phyloP scores from a whole-genome alignment of 2,888 invertebrate species.

The Branchipolynoe longqiensis region DNA sequence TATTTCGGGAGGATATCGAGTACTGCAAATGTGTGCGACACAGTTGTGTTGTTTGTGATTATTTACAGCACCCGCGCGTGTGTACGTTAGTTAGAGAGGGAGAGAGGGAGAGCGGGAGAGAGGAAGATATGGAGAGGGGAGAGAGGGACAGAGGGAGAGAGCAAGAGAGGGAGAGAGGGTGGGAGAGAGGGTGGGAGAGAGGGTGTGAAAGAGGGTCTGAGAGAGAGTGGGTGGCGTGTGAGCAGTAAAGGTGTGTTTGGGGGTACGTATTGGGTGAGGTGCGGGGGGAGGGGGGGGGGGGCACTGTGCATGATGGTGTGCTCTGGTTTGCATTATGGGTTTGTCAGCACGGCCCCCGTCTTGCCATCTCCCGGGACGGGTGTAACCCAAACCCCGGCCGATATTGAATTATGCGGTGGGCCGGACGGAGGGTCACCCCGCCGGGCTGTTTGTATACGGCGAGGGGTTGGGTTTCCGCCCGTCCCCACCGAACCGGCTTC shows the following conservation, averaged over 20 bases:
- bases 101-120: too few species aligned
- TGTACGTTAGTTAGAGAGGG: too few species aligned
- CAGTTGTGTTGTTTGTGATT: too few species aligned
- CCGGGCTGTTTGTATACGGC: slow-evolving; percentile 31
- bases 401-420: slow-evolving; percentile 44
- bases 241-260: neutral
- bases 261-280: neutral
- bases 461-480: slow-evolving; percentile 11
- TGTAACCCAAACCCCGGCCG: slow-evolving; percentile 20
- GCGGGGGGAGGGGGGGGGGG: neutral
- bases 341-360: neutral
- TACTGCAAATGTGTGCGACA: too few species aligned
- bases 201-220: neutral
- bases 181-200: neutral
- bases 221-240: neutral
- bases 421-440: slow-evolving; percentile 25
- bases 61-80: too few species aligned
- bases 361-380: neutral
- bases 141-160: neutral
- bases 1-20: too few species aligned
- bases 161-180: neutral
- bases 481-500: neutral
- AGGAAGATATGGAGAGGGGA: neutral
- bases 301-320: neutral
- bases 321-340: neutral